These are phyloP conservation scores for Psammodynastes pulverulentus DNA, from an alignment of 2,113 vertebrate genomes.

Conservation along the genomic window DNA sequence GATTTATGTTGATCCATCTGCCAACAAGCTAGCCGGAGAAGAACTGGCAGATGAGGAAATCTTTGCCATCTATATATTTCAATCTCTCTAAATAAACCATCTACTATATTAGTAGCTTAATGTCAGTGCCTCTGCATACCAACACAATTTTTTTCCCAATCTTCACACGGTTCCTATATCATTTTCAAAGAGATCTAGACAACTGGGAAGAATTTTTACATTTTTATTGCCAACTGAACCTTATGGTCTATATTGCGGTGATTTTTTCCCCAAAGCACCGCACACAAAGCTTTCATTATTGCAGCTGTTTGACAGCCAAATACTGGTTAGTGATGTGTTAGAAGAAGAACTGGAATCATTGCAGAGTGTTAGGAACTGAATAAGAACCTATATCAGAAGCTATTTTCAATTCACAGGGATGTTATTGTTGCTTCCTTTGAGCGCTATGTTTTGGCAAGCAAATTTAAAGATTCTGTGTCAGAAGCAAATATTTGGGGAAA, in stretches of 20 bases:
- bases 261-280: constrained; percentile 17
- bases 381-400: neutral
- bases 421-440: constrained; percentile 36
- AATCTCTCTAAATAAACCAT: constrained; percentile 18
- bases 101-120: constrained; percentile 43
- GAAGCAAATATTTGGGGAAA: constrained; percentile 29
- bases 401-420: constrained; percentile 26
- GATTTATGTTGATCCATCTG: constrained; percentile 35
- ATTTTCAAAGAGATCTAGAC: constrained; percentile 45
- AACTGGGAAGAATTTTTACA: constrained; percentile 45
- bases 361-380: constrained; percentile 32
- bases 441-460: constrained; percentile 15
- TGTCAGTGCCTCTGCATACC: constrained; percentile 37
- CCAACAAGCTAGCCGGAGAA: constrained; percentile 41
- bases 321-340: constrained; percentile 23
- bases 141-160: constrained; percentile 41
- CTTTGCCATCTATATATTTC: neutral
- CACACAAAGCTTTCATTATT: constrained; percentile 5
- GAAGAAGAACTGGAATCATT: constrained; percentile 29
- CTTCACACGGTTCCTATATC: constrained; percentile 8
- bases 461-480: constrained; percentile 40
- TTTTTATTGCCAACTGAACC: constrained; percentile 37
- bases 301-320: constrained; percentile 2
- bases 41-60: neutral
- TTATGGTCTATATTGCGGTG: neutral